Evolutionary conservation across 1,140 invertebrate species (phyloP).

Genomic region (Metaphire vulgaris): DNA sequence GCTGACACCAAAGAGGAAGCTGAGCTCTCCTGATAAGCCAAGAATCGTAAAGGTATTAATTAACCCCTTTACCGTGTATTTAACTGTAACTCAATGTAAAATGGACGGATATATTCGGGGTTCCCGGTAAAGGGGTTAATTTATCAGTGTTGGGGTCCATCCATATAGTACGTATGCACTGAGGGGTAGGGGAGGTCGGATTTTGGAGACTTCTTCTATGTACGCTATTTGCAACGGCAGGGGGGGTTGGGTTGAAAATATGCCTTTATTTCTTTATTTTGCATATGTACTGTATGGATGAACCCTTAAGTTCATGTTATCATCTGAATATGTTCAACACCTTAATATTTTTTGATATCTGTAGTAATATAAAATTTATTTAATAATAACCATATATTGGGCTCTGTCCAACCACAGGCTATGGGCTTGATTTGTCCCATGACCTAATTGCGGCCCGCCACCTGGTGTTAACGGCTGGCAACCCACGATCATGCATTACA

Average conservation of each 20-base stretch:
- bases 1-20: constrained; percentile 62
- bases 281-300: not conserved
- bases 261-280: not conserved
- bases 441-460: no score
- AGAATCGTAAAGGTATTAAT: constrained; percentile 48
- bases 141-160: not conserved
- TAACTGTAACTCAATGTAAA: no score
- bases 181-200: not conserved
- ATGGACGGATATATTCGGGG: no score
- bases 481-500: no score
- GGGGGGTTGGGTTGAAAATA: not conserved
- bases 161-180: no score
- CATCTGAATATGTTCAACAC: not conserved
- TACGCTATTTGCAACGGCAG: not conserved
- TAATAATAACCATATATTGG: no score
- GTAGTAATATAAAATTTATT: no score
- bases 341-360: no score
- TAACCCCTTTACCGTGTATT: not conserved
- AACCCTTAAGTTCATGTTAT: not conserved
- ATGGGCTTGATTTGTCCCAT: no score
- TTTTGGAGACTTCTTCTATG: not conserved
- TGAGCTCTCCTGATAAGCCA: constrained; percentile 40
- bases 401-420: no score
- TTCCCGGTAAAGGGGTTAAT: no score
- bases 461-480: no score